Evolutionary conservation across 1,140 invertebrate genomes (phyloP).

Genomic region (Lethocerus indicus): DNA sequence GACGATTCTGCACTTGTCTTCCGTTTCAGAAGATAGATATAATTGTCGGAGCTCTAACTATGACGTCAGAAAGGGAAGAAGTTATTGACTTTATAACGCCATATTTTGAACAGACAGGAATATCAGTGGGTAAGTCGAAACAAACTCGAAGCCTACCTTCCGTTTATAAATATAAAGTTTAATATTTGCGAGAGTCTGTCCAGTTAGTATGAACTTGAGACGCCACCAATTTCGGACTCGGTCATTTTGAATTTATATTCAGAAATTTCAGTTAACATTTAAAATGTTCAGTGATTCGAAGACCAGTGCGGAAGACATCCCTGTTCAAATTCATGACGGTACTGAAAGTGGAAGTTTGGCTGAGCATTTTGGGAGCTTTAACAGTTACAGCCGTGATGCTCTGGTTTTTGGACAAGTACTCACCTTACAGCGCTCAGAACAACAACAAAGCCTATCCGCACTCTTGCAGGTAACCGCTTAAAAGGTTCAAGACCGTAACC

Average conservation of each 20-base stretch:
- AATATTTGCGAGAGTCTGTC: too few relatives aligned
- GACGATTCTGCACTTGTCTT: too few relatives aligned
- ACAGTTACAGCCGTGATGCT: conserved; percentile 71
- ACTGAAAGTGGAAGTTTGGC: conserved; percentile 67
- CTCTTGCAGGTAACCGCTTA: conserved; percentile 58
- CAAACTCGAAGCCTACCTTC: too few relatives aligned
- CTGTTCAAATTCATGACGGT: conserved; percentile 90
- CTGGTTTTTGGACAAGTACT: conserved; percentile 76
- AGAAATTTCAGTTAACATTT: conserved; percentile 63
- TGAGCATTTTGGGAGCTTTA: conserved; percentile 68
- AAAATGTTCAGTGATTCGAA: conserved; percentile 50
- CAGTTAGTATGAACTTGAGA: neutral
- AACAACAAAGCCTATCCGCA: conserved; percentile 66
- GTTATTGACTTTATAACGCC: conserved; percentile 84
- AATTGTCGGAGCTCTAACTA: conserved; percentile 66
- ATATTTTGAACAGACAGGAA: conserved; percentile 78
- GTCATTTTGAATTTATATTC: too few relatives aligned
- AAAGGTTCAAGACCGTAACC: too few relatives aligned
- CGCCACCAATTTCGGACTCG: neutral
- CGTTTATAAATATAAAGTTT: too few relatives aligned
- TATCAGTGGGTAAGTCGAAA: conserved; percentile 51
- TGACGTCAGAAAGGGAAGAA: conserved; percentile 86
- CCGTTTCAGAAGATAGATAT: conserved; percentile 63
- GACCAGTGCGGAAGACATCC: conserved; percentile 63
- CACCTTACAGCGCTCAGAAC: conserved; percentile 72